A percentile compares a stretch with the other conserved stretches of the same genome.
Evolutionary conservation across 1,140 invertebrate species (phyloP).

Genomic region (Acyrthosiphon pisum): DNA sequence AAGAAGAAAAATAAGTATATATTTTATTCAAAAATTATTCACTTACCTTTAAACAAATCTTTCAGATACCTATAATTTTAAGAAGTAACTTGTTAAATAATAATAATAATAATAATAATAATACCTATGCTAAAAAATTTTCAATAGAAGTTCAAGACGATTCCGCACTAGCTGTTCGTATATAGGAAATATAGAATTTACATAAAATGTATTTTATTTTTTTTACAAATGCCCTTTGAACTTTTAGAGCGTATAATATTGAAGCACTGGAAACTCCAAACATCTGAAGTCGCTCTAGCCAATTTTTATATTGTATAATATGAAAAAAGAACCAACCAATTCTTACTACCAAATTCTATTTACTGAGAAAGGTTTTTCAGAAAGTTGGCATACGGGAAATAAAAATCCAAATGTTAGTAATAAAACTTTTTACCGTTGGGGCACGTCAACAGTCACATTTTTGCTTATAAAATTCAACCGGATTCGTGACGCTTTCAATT

Average conservation of each 20-base stretch:
- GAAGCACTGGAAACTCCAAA: not conserved
- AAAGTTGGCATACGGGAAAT: not conserved
- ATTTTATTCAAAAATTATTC: not conserved
- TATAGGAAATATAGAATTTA: not conserved
- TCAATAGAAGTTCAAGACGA: not conserved
- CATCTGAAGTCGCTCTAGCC: not conserved
- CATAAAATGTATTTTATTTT: constrained; percentile 5
- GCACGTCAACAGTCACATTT: not conserved
- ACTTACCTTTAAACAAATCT: not conserved
- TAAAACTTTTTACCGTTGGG: not conserved
- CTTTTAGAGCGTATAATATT: not conserved
- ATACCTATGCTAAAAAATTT: not conserved
- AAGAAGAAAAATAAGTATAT: not conserved
- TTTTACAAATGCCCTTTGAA: not conserved
- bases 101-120: not conserved
- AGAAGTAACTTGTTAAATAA: not conserved
- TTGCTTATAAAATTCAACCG: not conserved
- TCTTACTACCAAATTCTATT: not conserved
- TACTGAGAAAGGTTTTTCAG: not conserved
- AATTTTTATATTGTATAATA: constrained; percentile 30
- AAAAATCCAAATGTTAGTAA: not conserved
- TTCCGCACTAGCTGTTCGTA: not conserved
- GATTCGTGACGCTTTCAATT: not conserved
- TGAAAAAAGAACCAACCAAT: constrained; percentile 14
- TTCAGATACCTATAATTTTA: not conserved